Evolutionary conservation across 2,888 invertebrate genomes (phyloP), one percentile per base, ranked within the genome.

Genomic region (Nyleta sp.): DNA sequence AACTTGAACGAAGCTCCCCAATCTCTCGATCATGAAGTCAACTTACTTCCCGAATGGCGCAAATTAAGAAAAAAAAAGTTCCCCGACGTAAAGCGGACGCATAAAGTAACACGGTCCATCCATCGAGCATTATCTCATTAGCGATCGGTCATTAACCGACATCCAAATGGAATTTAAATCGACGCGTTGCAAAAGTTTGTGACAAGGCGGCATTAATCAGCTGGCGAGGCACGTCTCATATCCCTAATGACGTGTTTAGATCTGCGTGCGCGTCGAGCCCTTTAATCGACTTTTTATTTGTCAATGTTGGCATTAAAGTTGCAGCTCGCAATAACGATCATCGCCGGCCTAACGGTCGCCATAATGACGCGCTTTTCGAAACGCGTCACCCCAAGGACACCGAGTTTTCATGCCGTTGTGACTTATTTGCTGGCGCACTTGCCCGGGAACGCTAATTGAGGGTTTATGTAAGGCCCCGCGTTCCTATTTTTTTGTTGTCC

Each of bases 401-500:
- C 76, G 59, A 46, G 65, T 76, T 76, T 65, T 65, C 76, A 71
- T 76, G 70, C 59, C 67, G 67, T 20, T 46, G 73, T 73, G 74
- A 67, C 73, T 65, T 70, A 76, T 76, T 76, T 76, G 70, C 70
- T 22, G 62, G 64, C 57, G 68, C 60, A 53, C 46, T 74, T 28
- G 68, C 50, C 38, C 57, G 50, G 42, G 28, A 57, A 76, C 65
- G 65, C 64, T 76, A 76, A 76, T 76, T 76, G 65, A 70, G 40
- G 70, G 60, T 74, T 74, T 74, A 74, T 60, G 60, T 67, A 67
- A 60, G 73, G 55, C 10, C 53, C 42, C 18, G 24, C 17, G 17
- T 20, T 57, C 28, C 35, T 35, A 33, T 50, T 38, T 44, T 38
- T 42, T n/a, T 42, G 60, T 31, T 46, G 46, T 48, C 8, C 15